Base-by-base conservation (phyloP, 2,113 vertebrate species). In the Pionites leucogaster region DNA sequence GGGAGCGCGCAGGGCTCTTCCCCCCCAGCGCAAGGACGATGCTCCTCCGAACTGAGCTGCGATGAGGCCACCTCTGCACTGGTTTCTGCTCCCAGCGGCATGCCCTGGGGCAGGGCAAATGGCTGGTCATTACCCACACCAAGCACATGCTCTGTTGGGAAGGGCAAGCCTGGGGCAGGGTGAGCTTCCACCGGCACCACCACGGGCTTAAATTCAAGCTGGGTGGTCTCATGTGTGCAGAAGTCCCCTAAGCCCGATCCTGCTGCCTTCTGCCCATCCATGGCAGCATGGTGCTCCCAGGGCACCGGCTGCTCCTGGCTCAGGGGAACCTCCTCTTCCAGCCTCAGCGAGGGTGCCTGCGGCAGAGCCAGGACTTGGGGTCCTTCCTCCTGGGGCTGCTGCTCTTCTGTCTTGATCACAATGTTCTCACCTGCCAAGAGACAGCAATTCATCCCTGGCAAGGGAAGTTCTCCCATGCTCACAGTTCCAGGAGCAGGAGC, bases 391-490 rank as follows among this genome's bases (percentile, higher is more conserved):
- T 22, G 96, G 1, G 67, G 67, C 88, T 82, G 95, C 90, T 90
- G 96, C 70, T 97, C 96, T 6, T 97, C 96, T 0, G 41, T 96
- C 92, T 97, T 97, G 92, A 97, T 92, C 33, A 96, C 93, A 0
- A 97, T 47, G 57, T 49, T 64, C 55, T 94, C 95, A 17, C 90
- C 96, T 97, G 88, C 5, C 2, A 41, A 62, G n/a, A 89, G 17
- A 87, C 8, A 31, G 1, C 28, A 3, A 9, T 1, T 81, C 50
- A 9, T 6, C 13, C 13, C 63, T 1, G 0, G 82, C 70, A 68
- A 39, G 59, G 68, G 23, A 47, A 62, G 13, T n/a, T 17, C 27
- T 27, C 42, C 63, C 18, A 0, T 5, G 19, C 35, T 50, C 7
- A 1, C 31, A 16, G 63, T 41, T 18, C 55, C 52, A 3, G 33